Base-by-base conservation (phyloP, 2,888 invertebrate genomes). In the Pherbina coryleti region DNA sequence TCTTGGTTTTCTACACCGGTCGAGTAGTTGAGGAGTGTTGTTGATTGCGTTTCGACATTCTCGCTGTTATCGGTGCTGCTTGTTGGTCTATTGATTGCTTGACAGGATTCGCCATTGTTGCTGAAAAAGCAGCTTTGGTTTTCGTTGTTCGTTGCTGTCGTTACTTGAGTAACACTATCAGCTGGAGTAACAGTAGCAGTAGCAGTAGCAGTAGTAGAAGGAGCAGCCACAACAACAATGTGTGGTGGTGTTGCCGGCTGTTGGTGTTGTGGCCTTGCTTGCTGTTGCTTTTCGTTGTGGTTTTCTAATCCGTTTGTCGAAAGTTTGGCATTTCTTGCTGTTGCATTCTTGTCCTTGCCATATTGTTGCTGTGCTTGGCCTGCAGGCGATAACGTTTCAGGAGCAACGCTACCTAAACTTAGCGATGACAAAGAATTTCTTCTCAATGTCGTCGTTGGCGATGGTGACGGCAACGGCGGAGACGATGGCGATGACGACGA, bases 341-440 rank as follows among this genome's bases (percentile, higher is more conserved):
- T 53, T 34, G 51, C 34, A 75, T 64, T 53, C 66, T 53, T 64
- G 34, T 66, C 37, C 44, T 51, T 25, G 72, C 25, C 22, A 19
- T 60, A 14, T 90, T 91, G 31, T 91, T 91, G 90, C 91, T 91
- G 84, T 91, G 91, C 83, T 91, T 64, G 71, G 64, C 57, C 77
- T 49, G 64, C 28, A 69, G 76, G 79, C 77, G 77, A 77, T 77
- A 80, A 77, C 53, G 69, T 64, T 66, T 53, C 55, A 49, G 28
- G 19, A 31, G n/a, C n/a, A n/a, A 60, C 53, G 34, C 44, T 62
- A 4, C 9, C 70, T 22, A 44, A 64, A 51, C 49, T 64, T 28
- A 25, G 25, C 17, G 72, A 22, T 22, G 60, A 51, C 69, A 69
- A 49, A 51, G 69, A 51, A 28, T 51, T 69, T 49, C 69, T 34